Conservation (phyloP, 1,140 invertebrate genomes). For the Drosophila busckii region DNA sequence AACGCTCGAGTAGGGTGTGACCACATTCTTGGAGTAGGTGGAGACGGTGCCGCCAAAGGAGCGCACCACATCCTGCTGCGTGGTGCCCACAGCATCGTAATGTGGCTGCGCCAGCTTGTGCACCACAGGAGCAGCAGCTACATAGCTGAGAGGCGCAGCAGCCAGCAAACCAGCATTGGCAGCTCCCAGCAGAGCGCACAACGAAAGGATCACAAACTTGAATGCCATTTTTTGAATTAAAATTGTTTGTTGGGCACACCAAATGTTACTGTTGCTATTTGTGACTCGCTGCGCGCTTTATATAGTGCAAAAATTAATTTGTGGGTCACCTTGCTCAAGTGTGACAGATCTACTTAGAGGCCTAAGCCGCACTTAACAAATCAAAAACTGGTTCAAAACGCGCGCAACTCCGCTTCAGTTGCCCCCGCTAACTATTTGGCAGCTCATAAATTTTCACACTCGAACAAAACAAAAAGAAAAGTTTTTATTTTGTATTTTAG, state of each 20-base stretch:
- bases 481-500: conserved; percentile 72
- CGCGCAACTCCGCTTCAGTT: conserved; percentile 23
- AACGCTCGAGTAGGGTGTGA: conserved; percentile 83
- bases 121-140: conserved; percentile 59
- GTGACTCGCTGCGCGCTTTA: conserved; percentile 24
- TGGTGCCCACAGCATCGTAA: conserved; percentile 80
- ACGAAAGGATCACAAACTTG: conserved; percentile 78
- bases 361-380: conserved; percentile 39
- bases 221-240: conserved; percentile 70
- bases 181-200: conserved; percentile 76
- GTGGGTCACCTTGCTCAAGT: conserved; percentile 43
- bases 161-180: conserved; percentile 78
- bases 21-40: conserved; percentile 82
- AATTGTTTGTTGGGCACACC: conserved; percentile 21
- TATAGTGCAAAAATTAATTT: conserved; percentile 59
- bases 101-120: conserved; percentile 78
- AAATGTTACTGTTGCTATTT: conserved; percentile 58
- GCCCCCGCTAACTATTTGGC: conserved; percentile 53
- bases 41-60: conserved; percentile 82
- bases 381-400: conserved; percentile 61
- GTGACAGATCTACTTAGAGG: conserved; percentile 67
- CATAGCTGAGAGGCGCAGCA: conserved; percentile 47
- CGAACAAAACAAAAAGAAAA: conserved; percentile 25
- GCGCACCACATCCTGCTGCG: conserved; percentile 81
- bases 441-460: conserved; percentile 66